Evolutionary conservation across 1,140 invertebrate species (phyloP), one percentile per base, ranked within the genome.

Genomic region (Riptortus pedestris): DNA sequence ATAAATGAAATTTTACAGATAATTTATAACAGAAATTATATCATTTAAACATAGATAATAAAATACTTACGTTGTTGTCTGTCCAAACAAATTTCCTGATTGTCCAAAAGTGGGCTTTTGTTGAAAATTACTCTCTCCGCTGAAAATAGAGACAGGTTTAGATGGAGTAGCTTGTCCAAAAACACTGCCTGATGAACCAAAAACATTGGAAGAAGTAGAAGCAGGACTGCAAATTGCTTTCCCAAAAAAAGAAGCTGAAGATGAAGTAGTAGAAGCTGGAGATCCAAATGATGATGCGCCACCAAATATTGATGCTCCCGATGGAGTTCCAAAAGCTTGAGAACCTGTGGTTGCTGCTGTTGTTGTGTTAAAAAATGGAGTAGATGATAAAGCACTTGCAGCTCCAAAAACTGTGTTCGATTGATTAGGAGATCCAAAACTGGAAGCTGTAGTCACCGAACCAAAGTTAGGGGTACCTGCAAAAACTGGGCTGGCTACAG

Each of bases 301-400:
- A 9, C 71, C 71, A 61, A 73, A 74, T 26, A 72, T 69, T 0
- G 71, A 71, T 28, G 63, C 31, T 43, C 63, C 14, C 24, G 66
- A 55, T 26, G 48, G 22, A 48, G 38, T 43, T 57, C 22, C 45
- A 33, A 60, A 31, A 52, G 64, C 20, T 33, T 47, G 66, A 24
- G 47, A 45, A 16, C 20, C 57, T 16, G 47, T 18, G 14, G 18
- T 43, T n/a, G 51, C n/a, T 52, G 52, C 45, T 24, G 57, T 48
- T 22, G 62, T 55, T n/a, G 66, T 59, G 14, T 38, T 57, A 58
- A 65, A 59, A 47, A 55, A 58, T 14, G 63, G 59, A 14, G 63
- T 67, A 31, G 43, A 28, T 26, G 63, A 31, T 11, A 59, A 24
- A 52, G 61, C 62, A 67, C 16, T 45, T 11, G 60, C 45, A 43